phyloP scores from a whole-genome alignment of 2,797 vertebrate genomes.

The Buphagus erythrorhynchus region DNA sequence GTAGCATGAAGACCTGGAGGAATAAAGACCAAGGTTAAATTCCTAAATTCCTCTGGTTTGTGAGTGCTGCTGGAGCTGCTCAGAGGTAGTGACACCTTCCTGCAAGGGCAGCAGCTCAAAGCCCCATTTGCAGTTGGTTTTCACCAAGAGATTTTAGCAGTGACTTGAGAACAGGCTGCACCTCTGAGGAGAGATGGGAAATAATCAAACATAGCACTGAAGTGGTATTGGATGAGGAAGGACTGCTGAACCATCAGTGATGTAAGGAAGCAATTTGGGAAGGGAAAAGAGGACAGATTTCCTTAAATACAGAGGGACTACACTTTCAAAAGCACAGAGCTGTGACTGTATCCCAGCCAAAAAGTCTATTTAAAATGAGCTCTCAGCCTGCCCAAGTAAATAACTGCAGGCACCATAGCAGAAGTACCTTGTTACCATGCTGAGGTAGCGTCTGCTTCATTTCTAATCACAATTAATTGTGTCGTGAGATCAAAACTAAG shows the following conservation, averaged over 20 bases:
- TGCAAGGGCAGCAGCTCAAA: not conserved
- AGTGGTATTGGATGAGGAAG: not conserved
- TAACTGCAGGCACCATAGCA: not conserved
- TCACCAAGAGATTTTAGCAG: not conserved
- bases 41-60: not conserved
- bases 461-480: conserved; percentile 40
- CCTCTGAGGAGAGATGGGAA: not conserved
- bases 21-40: not conserved
- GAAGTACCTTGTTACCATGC: not conserved
- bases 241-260: not conserved
- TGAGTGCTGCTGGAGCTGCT: not conserved
- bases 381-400: conserved; percentile 5
- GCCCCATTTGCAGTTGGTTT: not conserved
- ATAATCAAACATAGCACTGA: not conserved
- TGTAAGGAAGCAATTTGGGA: not conserved
- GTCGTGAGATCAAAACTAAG: not conserved
- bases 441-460: conserved; percentile 28
- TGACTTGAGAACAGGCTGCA: not conserved
- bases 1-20: not conserved
- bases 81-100: not conserved
- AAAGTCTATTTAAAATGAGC: not conserved
- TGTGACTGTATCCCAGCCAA: not conserved
- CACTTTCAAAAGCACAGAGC: not conserved
- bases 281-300: not conserved
- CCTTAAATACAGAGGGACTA: not conserved